Evolutionary conservation across 2,113 vertebrate species (phyloP), one percentile per base, ranked within the genome.

Genomic region (Camelus bactrianus): DNA sequence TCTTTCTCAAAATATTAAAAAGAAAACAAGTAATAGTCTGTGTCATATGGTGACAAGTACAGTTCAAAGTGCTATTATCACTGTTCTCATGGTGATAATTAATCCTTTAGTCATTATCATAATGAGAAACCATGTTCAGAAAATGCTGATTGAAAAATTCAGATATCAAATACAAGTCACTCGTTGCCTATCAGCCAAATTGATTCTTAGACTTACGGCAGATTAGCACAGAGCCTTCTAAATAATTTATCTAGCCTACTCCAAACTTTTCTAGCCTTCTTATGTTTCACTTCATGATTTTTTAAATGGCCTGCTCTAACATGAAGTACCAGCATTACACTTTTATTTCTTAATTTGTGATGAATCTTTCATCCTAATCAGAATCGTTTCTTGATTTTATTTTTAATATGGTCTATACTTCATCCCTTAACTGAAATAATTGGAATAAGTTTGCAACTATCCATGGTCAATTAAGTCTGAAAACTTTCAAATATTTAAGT

Each of bases 261-360:
- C 95, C 95, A 98, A 98, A 98, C 96, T 98, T 98, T 97, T 98
- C 90, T 97, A 98, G 96, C 60, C 97, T 98, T 97, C 97, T 98
- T 98, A 93, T 91, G 75, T 93, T 98, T 98, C 93, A 83, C 93
- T 97, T 96, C 38, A 90, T 93, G 96, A 97, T 98, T 98, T 98
- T 97, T 89, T 72, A 97, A 98, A 97, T 86, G 88, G 88, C 81
- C 94, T 94, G 35, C 64, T 98, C 93, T 81, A 95, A 96, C 79
- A 93, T 97, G 91, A 98, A 98, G 97, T 97, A 96, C 80, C 54
- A 89, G 91, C 26, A 89, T 94, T 91, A 96, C 58, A 94, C 84
- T 98, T 98, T 97, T 79, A 75, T 96, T 98, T 96, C 65, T 98
- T 98, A 98, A 98, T 98, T 96, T 96, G 35, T 91, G 85, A 98